phyloP scores from a whole-genome alignment of 2,797 vertebrate genomes.

The Alfaro cultratus region DNA sequence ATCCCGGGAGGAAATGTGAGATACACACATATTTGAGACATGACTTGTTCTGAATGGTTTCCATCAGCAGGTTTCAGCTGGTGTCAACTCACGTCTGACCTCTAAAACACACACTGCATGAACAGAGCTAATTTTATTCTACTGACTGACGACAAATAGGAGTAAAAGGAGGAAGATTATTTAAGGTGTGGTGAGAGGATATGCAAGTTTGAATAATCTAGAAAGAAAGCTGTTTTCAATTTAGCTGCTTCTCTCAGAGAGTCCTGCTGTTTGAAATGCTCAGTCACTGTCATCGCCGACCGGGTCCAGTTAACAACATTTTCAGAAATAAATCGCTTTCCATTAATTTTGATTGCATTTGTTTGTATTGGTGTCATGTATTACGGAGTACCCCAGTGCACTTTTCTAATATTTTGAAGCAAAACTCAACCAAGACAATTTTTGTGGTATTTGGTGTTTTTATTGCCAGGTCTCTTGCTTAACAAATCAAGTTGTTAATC shows the following conservation, averaged over 20 bases:
- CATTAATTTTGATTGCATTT: background rate
- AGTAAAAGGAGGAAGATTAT: background rate
- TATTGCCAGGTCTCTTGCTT: background rate
- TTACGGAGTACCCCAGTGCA: background rate
- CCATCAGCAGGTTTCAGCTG: constrained; percentile 13
- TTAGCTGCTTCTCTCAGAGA: constrained; percentile 2
- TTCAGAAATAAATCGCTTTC: background rate
- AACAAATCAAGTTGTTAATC: background rate
- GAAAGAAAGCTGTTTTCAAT: constrained; percentile 5
- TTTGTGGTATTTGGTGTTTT: background rate
- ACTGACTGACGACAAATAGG: background rate
- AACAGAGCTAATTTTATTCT: constrained; percentile 14
- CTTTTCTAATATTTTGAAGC: background rate
- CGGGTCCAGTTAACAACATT: constrained; percentile 1
- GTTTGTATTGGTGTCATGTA: background rate
- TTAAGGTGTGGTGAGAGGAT: background rate
- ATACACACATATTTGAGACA: constrained; percentile 37
- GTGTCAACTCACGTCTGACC: constrained; percentile 9
- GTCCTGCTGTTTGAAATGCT: constrained; percentile 1
- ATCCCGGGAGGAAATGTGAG: constrained; percentile 14
- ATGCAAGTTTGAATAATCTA: constrained; percentile 14
- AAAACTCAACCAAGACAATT: background rate
- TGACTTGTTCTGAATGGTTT: constrained; percentile 26
- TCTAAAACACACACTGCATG: background rate
- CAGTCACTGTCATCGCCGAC: constrained; percentile 7